These are phyloP conservation scores for Notiomystis cincta DNA, from an alignment of 2,113 vertebrate genomes.

Conservation along the genomic window DNA sequence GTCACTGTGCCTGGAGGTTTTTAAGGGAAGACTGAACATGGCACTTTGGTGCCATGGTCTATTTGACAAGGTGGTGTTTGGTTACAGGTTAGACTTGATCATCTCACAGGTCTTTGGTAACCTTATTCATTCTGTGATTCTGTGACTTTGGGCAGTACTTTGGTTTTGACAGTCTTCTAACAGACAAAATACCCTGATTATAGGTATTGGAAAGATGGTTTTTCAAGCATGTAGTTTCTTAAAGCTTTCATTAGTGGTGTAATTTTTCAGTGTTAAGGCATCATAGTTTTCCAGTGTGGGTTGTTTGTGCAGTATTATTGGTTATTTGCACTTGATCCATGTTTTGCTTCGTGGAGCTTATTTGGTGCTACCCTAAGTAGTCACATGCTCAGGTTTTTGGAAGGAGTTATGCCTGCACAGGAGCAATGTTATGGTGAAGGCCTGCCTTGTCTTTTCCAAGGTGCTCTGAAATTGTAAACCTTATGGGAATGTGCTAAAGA, in stretches of 20 bases:
- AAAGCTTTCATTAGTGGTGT: background rate
- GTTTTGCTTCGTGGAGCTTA: background rate
- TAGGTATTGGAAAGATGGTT: background rate
- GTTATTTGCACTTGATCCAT: background rate
- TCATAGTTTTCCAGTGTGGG: background rate
- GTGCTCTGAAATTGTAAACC: background rate
- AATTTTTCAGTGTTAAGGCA: background rate
- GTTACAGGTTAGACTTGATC: background rate
- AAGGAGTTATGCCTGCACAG: background rate
- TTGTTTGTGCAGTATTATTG: background rate
- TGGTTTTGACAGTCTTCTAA: background rate
- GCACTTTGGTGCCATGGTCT: background rate
- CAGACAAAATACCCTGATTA: background rate
- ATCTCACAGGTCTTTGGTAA: background rate
- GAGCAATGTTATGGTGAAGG: background rate
- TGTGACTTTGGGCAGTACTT: background rate
- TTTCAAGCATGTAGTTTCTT: background rate
- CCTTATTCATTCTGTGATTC: background rate
- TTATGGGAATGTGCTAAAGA: background rate
- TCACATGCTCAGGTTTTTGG: background rate
- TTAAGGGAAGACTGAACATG: background rate
- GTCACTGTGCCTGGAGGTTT: background rate
- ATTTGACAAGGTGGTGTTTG: background rate
- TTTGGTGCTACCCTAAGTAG: background rate
- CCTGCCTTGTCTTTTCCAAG: background rate